phyloP scores from a whole-genome alignment of 2,888 invertebrate species.

The Incurvaria masculella region DNA sequence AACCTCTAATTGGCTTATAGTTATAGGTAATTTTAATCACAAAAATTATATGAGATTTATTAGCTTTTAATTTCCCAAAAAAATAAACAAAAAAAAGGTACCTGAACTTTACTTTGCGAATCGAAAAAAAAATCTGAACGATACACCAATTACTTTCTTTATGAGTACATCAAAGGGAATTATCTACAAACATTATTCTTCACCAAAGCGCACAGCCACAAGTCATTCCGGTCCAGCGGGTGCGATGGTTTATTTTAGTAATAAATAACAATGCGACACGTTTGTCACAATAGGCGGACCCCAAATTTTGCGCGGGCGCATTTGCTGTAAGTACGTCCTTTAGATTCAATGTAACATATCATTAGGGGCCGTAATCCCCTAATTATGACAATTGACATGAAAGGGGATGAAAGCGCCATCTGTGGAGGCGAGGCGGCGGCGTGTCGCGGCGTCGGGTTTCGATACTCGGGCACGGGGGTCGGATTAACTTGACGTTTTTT shows the following conservation, averaged over 20 bases:
- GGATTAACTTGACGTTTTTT: slow-evolving; percentile 23
- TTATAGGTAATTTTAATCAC: no score
- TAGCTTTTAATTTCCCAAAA: no score
- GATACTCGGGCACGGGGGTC: slow-evolving; percentile 16
- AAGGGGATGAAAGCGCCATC: slow-evolving; percentile 35
- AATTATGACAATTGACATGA: slow-evolving; percentile 57
- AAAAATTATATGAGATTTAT: no score
- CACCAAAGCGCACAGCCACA: no score
- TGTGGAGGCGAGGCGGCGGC: slow-evolving; percentile 28
- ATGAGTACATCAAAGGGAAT: no score
- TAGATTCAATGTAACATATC: slow-evolving; percentile 51
- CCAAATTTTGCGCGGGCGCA: slow-evolving; percentile 23
- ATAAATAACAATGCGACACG: not conserved
- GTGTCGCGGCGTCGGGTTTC: slow-evolving; percentile 42
- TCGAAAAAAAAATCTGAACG: no score
- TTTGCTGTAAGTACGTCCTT: slow-evolving; percentile 47
- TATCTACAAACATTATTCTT: no score
- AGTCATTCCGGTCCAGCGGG: not conserved
- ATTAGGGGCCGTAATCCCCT: slow-evolving; percentile 52
- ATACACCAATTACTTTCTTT: no score
- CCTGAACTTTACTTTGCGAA: no score
- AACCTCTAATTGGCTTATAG: no score
- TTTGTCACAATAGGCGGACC: not conserved
- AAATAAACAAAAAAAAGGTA: no score
- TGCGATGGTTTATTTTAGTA: not conserved